phyloP scores from a whole-genome alignment of 2,888 invertebrate genomes.

The Papilio demoleus region DNA sequence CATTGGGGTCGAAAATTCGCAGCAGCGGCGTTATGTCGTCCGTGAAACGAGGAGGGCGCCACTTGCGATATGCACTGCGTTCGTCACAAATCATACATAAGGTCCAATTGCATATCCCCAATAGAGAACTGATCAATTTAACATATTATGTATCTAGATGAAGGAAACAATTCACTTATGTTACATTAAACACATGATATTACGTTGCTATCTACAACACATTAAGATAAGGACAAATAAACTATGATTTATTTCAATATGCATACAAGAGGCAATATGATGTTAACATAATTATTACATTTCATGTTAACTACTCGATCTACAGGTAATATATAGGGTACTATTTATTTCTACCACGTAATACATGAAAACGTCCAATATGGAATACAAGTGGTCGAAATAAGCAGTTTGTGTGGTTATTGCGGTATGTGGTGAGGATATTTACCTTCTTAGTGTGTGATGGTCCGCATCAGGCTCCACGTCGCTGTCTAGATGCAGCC shows the following conservation, averaged over 20 bases:
- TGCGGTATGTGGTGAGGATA: background rate
- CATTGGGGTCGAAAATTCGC: conserved; percentile 90
- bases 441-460: conserved; percentile 86
- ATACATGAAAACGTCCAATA: background rate
- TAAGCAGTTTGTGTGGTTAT: background rate
- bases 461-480: conserved; percentile 84
- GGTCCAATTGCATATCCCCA: conserved; percentile 41
- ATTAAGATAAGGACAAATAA: conserved; percentile 45
- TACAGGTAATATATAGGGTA: conserved; percentile 43
- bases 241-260: conserved; percentile 40
- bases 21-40: conserved; percentile 90
- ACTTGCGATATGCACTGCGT: conserved; percentile 90
- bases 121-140: conserved; percentile 32
- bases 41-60: conserved; percentile 92
- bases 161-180: conserved; percentile 39
- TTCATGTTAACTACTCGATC: conserved; percentile 49
- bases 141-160: conserved; percentile 22
- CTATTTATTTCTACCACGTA: conserved; percentile 39
- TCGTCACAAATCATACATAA: conserved; percentile 58
- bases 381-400: conserved; percentile 24
- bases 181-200: conserved; percentile 34
- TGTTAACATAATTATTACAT: conserved; percentile 44
- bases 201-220: conserved; percentile 56
- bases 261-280: conserved; percentile 42
- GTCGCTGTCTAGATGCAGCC: conserved; percentile 89